Percentiles rank a stretch among this genome's conserved stretches.
These are phyloP conservation scores for Hemicordylus capensis DNA, from an alignment of 2,113 vertebrate genomes.

Conservation along the genomic window DNA sequence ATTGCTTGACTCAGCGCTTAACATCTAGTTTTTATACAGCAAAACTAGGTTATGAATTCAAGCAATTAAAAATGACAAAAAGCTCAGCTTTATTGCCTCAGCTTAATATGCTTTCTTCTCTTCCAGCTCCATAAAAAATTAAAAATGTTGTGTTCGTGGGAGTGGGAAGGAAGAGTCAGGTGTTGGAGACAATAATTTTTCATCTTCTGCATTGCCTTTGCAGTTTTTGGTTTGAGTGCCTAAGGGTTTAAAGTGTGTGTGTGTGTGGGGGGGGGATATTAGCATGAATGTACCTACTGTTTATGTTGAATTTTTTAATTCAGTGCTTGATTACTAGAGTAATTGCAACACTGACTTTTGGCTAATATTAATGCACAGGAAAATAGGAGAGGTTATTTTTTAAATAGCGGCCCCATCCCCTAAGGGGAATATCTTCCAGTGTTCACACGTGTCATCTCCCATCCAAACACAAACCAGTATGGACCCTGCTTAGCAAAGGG, in stretches of 20 bases:
- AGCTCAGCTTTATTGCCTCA: slow-evolving; percentile 65
- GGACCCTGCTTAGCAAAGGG: no score
- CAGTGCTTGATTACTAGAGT: neutral
- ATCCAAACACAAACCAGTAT: no score
- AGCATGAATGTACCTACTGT: neutral
- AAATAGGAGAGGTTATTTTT: no score
- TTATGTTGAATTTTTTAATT: neutral
- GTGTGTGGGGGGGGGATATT: slow-evolving; percentile 16
- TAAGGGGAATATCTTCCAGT: no score
- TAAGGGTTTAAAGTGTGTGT: slow-evolving; percentile 33
- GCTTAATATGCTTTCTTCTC: slow-evolving; percentile 56
- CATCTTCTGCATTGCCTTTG: slow-evolving; percentile 22
- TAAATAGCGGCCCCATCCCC: no score
- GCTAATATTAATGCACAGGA: neutral
- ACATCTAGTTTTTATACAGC: slow-evolving; percentile 59
- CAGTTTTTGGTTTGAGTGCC: slow-evolving; percentile 25
- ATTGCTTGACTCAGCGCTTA: slow-evolving; percentile 61
- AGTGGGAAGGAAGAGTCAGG: neutral
- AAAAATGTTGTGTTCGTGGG: slow-evolving; percentile 55
- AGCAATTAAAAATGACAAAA: slow-evolving; percentile 77
- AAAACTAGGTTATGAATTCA: slow-evolving; percentile 71
- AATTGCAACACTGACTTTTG: neutral
- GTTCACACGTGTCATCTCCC: no score
- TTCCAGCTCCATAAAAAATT: slow-evolving; percentile 55
- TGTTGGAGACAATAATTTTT: slow-evolving; percentile 44